A percentile compares a stretch with the other conserved stretches of the same genome.
Conservation (phyloP, 1,140 invertebrate species). For the Proctacanthus coquilletti region DNA sequence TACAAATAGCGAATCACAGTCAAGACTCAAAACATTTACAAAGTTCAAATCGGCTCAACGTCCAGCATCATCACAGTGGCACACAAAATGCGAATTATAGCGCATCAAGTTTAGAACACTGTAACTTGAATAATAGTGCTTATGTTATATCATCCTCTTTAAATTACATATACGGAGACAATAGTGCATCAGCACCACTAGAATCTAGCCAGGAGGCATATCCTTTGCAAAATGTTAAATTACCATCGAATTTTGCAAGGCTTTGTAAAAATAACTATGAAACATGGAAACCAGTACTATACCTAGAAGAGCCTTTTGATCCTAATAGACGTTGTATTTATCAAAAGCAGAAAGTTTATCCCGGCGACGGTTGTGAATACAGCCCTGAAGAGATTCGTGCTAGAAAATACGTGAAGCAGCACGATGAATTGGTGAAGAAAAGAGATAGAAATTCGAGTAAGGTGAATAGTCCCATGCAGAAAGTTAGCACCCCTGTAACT, state of each 20-base stretch:
- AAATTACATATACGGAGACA: constrained; percentile 11
- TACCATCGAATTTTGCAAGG: constrained; percentile 21
- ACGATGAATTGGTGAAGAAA: not conserved
- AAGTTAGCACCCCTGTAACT: not conserved
- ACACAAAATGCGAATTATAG: not conserved
- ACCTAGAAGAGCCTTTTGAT: constrained; percentile 26
- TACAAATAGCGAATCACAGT: too few species aligned
- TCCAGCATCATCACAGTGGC: not conserved
- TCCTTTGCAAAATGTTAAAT: constrained; percentile 4
- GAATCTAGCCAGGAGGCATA: not conserved
- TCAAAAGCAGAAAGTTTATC: constrained; percentile 24
- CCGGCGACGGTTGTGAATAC: constrained; percentile 18
- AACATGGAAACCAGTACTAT: constrained; percentile 26
- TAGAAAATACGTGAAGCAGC: constrained; percentile 12
- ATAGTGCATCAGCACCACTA: not conserved
- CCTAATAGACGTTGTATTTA: constrained; percentile 22
- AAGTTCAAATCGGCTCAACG: not conserved
- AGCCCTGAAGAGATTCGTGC: constrained; percentile 25
- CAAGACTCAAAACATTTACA: not conserved
- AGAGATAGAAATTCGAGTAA: not conserved
- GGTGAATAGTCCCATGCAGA: not conserved
- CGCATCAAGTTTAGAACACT: not conserved
- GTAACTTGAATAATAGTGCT: constrained; percentile 4
- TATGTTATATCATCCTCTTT: constrained; percentile 7
- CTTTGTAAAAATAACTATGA: constrained; percentile 26